phyloP scores from a whole-genome alignment of 2,113 vertebrate genomes.

The Oxygymnocypris stewartii region DNA sequence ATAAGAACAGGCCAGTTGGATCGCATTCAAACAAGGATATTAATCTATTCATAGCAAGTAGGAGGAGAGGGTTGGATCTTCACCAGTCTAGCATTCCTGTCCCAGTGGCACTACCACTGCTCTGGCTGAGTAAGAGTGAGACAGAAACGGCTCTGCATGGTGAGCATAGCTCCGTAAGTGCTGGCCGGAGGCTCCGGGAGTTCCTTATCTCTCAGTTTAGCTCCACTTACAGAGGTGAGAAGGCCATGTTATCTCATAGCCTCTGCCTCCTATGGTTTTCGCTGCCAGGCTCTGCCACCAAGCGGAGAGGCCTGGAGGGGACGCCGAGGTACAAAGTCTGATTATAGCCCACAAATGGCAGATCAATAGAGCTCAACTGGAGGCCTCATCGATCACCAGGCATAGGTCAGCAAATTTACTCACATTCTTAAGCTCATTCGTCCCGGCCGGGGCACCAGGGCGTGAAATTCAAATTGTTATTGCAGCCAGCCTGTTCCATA shows the following conservation, averaged over 20 bases:
- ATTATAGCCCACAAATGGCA: conserved; percentile 63
- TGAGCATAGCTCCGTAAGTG: conserved; percentile 41
- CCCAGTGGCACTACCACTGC: background rate
- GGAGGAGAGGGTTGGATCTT: background rate
- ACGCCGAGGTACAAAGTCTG: conserved; percentile 53
- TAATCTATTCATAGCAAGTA: conserved; percentile 16
- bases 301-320: conserved; percentile 26
- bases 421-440: conserved; percentile 66
- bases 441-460: conserved; percentile 66
- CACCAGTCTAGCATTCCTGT: conserved; percentile 13
- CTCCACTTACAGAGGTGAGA: conserved; percentile 26
- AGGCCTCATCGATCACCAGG: conserved; percentile 74
- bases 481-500: conserved; percentile 77
- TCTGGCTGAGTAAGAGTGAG: background rate
- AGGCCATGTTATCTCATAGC: conserved; percentile 15
- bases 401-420: conserved; percentile 75
- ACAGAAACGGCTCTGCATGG: conserved; percentile 36
- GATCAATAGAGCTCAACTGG: conserved; percentile 75
- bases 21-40: background rate
- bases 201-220: conserved; percentile 29
- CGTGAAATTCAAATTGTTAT: conserved; percentile 82
- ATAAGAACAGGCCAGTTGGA: background rate
- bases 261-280: conserved; percentile 19
- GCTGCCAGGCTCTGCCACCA: background rate
- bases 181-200: background rate